Base-by-base conservation (phyloP, 2,797 vertebrate species). In the Valencia hispanica region DNA sequence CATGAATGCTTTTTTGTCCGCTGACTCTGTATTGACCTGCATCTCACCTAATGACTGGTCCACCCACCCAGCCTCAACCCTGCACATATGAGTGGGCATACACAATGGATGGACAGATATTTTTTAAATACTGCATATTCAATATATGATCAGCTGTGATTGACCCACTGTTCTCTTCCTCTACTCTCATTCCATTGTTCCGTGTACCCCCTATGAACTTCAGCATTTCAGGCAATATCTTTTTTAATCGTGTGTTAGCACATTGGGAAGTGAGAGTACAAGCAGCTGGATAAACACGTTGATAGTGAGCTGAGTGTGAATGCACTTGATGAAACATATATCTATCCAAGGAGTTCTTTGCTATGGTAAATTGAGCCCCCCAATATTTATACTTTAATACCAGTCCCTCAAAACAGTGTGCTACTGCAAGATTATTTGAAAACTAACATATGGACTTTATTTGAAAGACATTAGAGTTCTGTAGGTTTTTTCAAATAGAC, bases 401-500 rank as follows among this genome's bases (percentile, higher is more conserved):
- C 12, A 55, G 2, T 43, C 18, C 4, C 34, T 55, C 70, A 57
- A 57, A n/a, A 12, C 32, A 36, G 41, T 57, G 7, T 43, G 25
- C 5, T n/a, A 68, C 25, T 68, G 17, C 1, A 36, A n/a, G 30
- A n/a, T n/a, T 55, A 2, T 20, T 63, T 36, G 2, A 39, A 36
- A 36, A 39, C 34, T 72, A 25, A 53, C 4, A 55, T n/a, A 8
- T n/a, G 30, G 7, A 53, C 11, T 10, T 51, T 71, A 15, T 53
- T 71, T 39, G 20, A 36, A 47, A 22, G 72, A 12, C 41, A 34
- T 39, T 22, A 65, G 41, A 77, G 32, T 22, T 2, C 32, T 72
- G 9, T 71, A 48, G 68, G 61, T 45, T 70, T 72, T 45, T 75
- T 70, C 27, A n/a, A 59, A 50, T 57, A 43, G 34, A 36, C 51